A percentile compares a stretch with the other conserved stretches of the same genome.
Conservation (phyloP, 2,797 vertebrate genomes). For the Thamnophis elegans region DNA sequence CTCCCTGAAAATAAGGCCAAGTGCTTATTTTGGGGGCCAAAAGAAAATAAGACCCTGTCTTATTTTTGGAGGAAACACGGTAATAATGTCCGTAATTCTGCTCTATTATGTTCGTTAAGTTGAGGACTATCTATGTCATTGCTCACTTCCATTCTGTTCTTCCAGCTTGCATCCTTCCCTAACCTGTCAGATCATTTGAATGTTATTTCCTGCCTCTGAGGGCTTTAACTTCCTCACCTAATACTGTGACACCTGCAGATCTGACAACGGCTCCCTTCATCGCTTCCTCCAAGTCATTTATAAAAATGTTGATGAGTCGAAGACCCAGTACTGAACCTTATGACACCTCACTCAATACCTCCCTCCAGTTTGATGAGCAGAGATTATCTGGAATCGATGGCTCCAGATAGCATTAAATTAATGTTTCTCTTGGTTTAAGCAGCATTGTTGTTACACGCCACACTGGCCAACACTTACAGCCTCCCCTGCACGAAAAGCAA, state of each 20-base stretch:
- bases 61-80: no score
- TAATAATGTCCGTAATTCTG: background rate
- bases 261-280: background rate
- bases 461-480: background rate
- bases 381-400: background rate
- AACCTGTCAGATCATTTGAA: background rate
- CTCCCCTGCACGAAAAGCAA: constrained; percentile 34
- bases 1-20: no score
- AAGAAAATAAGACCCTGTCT: no score
- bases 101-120: background rate
- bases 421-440: constrained; percentile 55
- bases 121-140: background rate
- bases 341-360: background rate
- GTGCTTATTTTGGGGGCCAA: no score
- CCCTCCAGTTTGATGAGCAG: background rate
- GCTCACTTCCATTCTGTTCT: background rate
- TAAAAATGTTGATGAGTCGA: background rate
- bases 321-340: background rate
- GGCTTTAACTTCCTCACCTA: background rate
- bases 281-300: background rate
- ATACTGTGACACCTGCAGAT: background rate
- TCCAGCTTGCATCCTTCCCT: background rate
- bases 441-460: constrained; percentile 57
- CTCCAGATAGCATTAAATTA: background rate
- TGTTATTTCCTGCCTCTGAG: background rate